These are phyloP conservation scores for Mactra quadrangularis DNA, from an alignment of 1,140 invertebrate species.

Conservation along the genomic window DNA sequence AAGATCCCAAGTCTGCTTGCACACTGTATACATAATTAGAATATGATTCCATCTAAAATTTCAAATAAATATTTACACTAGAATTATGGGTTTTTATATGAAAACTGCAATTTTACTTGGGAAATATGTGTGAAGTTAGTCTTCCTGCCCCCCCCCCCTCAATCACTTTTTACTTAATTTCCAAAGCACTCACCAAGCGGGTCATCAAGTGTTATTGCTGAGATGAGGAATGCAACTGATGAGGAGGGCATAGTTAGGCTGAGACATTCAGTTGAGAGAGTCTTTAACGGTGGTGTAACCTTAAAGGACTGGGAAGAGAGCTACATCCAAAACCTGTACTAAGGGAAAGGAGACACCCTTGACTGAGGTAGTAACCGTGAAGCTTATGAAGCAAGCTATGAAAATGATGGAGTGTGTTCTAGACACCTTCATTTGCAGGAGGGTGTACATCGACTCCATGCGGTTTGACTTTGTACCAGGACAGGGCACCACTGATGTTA, in stretches of 20 bases:
- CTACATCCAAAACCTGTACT: conserved; percentile 23
- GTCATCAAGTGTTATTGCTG: conserved; percentile 34
- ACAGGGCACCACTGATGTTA: too few species aligned
- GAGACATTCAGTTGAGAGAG: neutral
- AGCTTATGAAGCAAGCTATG: conserved; percentile 36
- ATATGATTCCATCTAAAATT: too few species aligned
- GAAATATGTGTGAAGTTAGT: neutral
- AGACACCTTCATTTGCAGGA: conserved; percentile 8
- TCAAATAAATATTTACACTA: too few species aligned
- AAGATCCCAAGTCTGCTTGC: too few species aligned
- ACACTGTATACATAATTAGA: too few species aligned
- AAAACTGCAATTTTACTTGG: too few species aligned
- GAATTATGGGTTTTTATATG: too few species aligned
- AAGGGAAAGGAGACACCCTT: conserved; percentile 25
- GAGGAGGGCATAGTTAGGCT: conserved; percentile 6
- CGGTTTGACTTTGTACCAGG: conserved; percentile 47
- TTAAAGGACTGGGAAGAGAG: conserved; percentile 32
- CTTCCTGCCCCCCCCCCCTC: neutral
- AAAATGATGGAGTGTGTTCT: too few species aligned
- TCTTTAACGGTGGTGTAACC: conserved; percentile 16
- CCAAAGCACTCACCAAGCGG: neutral
- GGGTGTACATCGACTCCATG: conserved; percentile 35
- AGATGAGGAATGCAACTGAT: conserved; percentile 40
- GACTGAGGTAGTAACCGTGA: conserved; percentile 16
- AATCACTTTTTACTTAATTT: neutral